Conservation (phyloP, 2,797 vertebrate species). For the Acrossocheilus fasciatus region DNA sequence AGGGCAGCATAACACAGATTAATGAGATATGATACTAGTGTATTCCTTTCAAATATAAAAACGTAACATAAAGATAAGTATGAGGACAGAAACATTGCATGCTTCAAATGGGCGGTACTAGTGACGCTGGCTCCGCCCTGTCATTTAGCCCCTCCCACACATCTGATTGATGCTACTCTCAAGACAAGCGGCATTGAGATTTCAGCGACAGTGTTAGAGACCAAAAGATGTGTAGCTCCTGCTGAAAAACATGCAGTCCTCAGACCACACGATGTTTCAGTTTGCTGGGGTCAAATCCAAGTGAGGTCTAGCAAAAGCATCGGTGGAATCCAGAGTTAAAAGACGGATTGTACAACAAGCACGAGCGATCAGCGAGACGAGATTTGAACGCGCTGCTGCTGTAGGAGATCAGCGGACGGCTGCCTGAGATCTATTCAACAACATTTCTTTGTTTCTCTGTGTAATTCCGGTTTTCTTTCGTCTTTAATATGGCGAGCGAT, state of each 20-base stretch:
- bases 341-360: slow-evolving; percentile 20
- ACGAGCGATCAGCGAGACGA: not conserved
- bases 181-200: slow-evolving; percentile 22
- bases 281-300: not conserved
- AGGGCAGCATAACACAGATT: not conserved
- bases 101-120: slow-evolving; percentile 18
- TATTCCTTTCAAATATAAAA: not conserved
- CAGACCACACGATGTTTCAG: not conserved
- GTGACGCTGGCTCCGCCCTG: not conserved
- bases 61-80: not conserved
- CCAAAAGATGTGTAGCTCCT: not conserved
- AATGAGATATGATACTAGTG: too few relatives aligned
- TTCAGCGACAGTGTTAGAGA: slow-evolving; percentile 25
- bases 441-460: slow-evolving; percentile 39
- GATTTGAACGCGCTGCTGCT: slow-evolving; percentile 23
- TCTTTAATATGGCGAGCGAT: slow-evolving; percentile 92
- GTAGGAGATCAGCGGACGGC: not conserved
- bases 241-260: slow-evolving; percentile 28
- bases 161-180: slow-evolving; percentile 42
- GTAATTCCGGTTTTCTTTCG: slow-evolving; percentile 63
- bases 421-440: slow-evolving; percentile 12
- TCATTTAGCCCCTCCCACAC: not conserved
- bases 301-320: slow-evolving; percentile 21
- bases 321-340: slow-evolving; percentile 26
- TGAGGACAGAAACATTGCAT: not conserved